Evolutionary conservation across 1,140 invertebrate genomes (phyloP).

Genomic region (Polypedilum vanderplanki): DNA sequence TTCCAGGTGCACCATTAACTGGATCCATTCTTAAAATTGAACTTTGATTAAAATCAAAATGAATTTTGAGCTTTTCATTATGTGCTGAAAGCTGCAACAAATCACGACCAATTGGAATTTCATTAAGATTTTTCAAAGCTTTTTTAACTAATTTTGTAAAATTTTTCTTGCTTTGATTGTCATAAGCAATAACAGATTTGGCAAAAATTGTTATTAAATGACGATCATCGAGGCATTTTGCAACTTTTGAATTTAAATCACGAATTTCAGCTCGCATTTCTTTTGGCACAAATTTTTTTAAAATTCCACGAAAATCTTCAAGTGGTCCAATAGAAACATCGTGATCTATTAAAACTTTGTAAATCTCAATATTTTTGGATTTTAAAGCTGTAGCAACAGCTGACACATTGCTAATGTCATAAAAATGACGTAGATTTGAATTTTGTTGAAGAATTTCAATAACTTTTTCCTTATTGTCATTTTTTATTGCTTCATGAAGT

Average conservation of each 20-base stretch:
- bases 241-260: neutral
- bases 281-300: neutral
- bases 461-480: neutral
- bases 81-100: neutral
- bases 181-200: neutral
- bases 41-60: neutral
- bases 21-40: neutral
- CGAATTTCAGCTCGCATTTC: neutral
- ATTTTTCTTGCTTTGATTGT: neutral
- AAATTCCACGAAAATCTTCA: neutral
- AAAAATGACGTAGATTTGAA: neutral
- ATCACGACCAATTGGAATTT: neutral
- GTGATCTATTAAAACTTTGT: neutral
- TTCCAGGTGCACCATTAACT: neutral
- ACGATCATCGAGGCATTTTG: neutral
- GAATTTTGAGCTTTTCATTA: neutral
- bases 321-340: neutral
- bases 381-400: neutral
- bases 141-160: neutral
- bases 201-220: neutral
- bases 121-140: neutral
- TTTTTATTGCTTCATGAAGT: neutral
- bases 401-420: neutral
- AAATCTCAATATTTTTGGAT: neutral
- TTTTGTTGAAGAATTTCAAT: neutral